Evolutionary conservation across 2,888 invertebrate genomes (phyloP), one percentile per base, ranked within the genome.

Genomic region (Polyommatus icarus): DNA sequence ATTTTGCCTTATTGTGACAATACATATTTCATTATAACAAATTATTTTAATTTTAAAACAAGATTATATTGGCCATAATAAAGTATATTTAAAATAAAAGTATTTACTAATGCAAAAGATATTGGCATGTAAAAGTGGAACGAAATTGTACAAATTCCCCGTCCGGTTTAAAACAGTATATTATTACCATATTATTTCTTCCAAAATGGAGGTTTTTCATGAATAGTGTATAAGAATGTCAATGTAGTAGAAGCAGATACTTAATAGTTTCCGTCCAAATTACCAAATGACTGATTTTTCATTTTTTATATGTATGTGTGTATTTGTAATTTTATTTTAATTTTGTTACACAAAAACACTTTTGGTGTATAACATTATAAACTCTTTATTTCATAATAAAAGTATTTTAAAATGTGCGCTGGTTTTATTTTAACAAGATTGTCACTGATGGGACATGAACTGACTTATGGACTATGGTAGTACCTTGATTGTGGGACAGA

Each of bases 231-330:
- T 84, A 84, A 81, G 86, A 90, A 89, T 89, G 86, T 91, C 89
- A 85, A 85, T 82, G 81, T 83, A 79, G 81, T 82, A 84, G 82
- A 85, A 88, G 87, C 86, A 82, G 88, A 90, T 91, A 93, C 93
- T 92, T 93, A 92, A 87, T 93, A 92, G 90, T 91, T 89, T 93
- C 93, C 93, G 93, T 93, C 93, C 93, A 93, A 93, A 88, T 85
- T 91, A 89, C 90, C 88, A 87, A 91, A 91, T 91, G 91, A 92
- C 93, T 92, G 92, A 92, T 87, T 87, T 88, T 86, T 87, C 84
- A 85, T 89, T 88, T 83, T 85, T 85, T 85, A 75, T 77, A 40
- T 71, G 40, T 83, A 87, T 86, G 84, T 87, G 87, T 89, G 85
- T 87, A 85, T 72, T 78, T 79, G 76, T 81, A 78, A 71, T 79